These are phyloP conservation scores for Astyanax mexicanus DNA, from an alignment of 2,797 vertebrate species.

Conservation along the genomic window DNA sequence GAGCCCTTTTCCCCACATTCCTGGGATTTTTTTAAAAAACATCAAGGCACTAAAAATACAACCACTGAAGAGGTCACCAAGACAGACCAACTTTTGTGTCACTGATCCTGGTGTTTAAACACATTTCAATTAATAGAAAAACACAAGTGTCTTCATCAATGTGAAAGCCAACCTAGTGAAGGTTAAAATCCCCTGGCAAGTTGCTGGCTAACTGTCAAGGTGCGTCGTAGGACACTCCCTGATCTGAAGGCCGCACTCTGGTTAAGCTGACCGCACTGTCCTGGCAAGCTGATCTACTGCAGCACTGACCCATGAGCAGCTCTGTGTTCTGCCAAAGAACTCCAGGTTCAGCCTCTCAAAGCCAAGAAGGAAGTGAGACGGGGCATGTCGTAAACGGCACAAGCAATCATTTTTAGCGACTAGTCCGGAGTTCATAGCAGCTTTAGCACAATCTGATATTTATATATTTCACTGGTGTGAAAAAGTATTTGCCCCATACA, in stretches of 20 bases:
- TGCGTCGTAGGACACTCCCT: conserved; percentile 63
- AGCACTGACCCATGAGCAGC: conserved; percentile 63
- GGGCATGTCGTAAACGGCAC: neutral
- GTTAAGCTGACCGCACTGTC: conserved; percentile 65
- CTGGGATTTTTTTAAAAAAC: conserved; percentile 49
- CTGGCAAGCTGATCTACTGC: conserved; percentile 65
- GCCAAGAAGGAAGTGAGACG: conserved; percentile 20
- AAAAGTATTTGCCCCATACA: too few relatives aligned
- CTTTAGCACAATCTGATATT: too few relatives aligned
- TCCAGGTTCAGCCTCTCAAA: conserved; percentile 22
- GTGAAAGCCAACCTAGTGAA: neutral
- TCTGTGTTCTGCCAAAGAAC: conserved; percentile 39
- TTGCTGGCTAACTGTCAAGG: conserved; percentile 38
- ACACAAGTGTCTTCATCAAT: neutral
- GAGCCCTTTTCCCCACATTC: conserved; percentile 58
- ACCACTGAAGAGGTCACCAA: conserved; percentile 20
- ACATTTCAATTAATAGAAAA: neutral
- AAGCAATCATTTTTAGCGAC: neutral
- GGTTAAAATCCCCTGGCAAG: conserved; percentile 13
- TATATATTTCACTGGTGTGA: too few relatives aligned
- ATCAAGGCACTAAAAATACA: conserved; percentile 38
- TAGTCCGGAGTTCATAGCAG: neutral
- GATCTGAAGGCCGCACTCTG: conserved; percentile 23
- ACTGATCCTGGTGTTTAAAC: neutral
- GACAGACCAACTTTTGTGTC: neutral